Evolutionary conservation across 1,140 invertebrate species (phyloP), one percentile per base, ranked within the genome.

Genomic region (Phthorimaea operculella): DNA sequence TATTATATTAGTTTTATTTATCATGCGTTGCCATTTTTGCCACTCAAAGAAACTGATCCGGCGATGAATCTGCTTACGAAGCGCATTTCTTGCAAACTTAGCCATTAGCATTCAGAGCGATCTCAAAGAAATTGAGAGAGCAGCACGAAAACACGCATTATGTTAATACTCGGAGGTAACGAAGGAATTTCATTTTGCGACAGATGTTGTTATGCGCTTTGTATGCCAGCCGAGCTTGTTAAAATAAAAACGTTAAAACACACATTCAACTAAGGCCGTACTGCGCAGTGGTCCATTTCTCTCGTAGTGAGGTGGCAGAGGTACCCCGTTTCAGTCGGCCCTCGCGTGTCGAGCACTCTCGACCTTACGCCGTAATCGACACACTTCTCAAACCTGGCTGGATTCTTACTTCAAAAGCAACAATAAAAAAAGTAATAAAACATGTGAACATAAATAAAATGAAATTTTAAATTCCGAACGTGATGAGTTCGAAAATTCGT

Each of bases 201-300:
- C 45, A 47, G 57, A 52, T 49, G 59, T 63, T 60, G 60, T 63
- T 16, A 3, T 17, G 11, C 15, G 1, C 1, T 15, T 11, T 47
- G 44, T 16, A 47, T 14, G 44, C 16, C 44, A 16, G 16, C 44
- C 44, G 66, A 63, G 54, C 51, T 71, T 66, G 58, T 70, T 75
- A 61, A 67, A 72, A 68, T 61, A 70, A 74, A 67, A 60, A 62
- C 44, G 12, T 47, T 47, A 15, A 59, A 68, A 66, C 59, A 63
- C 64, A 64, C 50, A 63, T 63, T 62, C 52, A 60, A 59, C 55
- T 57, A 56, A 74, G 63, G 55, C 61, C 63, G 68, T 67, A 73
- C 66, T 79, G 76, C 75, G 76, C 79, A 74, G 72, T 66, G 71
- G 60, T 64, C 60, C 63, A 64, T 64, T 54, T 64, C 67, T 63